phyloP scores from a whole-genome alignment of 2,888 invertebrate genomes.

The Eurois occulta region DNA sequence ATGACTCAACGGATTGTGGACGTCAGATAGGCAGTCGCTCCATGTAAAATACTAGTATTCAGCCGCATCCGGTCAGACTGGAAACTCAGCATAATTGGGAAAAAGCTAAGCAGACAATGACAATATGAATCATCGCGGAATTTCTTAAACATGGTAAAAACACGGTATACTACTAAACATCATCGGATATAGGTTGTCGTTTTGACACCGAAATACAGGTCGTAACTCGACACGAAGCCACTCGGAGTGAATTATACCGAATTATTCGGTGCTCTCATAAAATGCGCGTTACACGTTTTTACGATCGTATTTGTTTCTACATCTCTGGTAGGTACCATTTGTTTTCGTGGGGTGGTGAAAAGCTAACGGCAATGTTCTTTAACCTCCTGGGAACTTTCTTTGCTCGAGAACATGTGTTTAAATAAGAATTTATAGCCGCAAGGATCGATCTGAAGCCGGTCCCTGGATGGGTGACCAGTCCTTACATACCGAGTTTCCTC shows the following conservation, averaged over 20 bases:
- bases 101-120: background rate
- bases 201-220: conserved; percentile 60
- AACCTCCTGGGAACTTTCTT: background rate
- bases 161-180: background rate
- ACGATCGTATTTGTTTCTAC: conserved; percentile 73
- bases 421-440: background rate
- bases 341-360: conserved; percentile 34
- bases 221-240: conserved; percentile 64
- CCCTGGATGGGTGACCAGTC: background rate
- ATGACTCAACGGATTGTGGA: background rate
- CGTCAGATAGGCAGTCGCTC: background rate
- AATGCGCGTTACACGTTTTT: conserved; percentile 71
- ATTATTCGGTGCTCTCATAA: conserved; percentile 74
- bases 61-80: background rate
- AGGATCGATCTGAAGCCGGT: background rate
- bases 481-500: background rate
- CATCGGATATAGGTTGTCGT: conserved; percentile 17
- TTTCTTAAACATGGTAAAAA: background rate
- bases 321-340: conserved; percentile 58
- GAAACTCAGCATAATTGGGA: background rate
- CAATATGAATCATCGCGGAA: background rate
- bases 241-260: conserved; percentile 72
- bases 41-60: background rate
- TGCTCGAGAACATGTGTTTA: background rate
- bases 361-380: background rate